Evolutionary conservation across 2,113 vertebrate genomes (phyloP), one percentile per base, ranked within the genome.

Genomic region (Aviceda subcristata): DNA sequence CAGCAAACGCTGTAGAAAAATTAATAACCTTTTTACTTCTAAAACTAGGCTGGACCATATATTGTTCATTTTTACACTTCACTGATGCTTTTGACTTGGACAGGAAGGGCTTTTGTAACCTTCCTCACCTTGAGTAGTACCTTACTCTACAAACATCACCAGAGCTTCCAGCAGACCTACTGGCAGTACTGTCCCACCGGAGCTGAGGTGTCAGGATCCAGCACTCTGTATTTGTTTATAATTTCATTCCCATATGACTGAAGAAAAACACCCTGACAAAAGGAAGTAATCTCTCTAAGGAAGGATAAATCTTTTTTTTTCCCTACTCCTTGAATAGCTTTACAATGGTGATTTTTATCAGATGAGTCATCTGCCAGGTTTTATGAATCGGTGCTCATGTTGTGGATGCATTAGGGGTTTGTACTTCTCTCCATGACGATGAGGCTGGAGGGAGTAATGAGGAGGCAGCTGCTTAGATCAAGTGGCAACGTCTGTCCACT

Each of bases 261-360:
- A 88, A 92, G 68, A 83, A 94, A 90, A 94, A 60, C 57, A 91
- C 89, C 51, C 78, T 82, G 94, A 82, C 11, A 4, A 89, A 92
- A 94, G 96, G 88, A 96, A 96, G 38, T 67, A 23, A 63, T 64
- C 20, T 81, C 83, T 92, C 80, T 71, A 16, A 95, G 86, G 89
- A 97, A 92, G n/a, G 38, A 53, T 46, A 23, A 63, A 48, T 45
- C 16, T 41, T 11, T 27, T 32, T 46, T 36, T 30, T 27, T 8
- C 36, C 15, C 27, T 53, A 6, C 39, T 85, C 92, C 84, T 84
- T 30, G 76, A 82, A 69, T 71, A 94, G 73, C 73, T 74, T 88
- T 39, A 92, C 90, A 93, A 90, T 55, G 68, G 93, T 78, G 93
- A 96, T 96, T 95, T 96, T 97, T 90, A 94, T 96, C 94, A 73